Conservation (phyloP, 2,113 vertebrate species). For the Fukomys damarensis region DNA sequence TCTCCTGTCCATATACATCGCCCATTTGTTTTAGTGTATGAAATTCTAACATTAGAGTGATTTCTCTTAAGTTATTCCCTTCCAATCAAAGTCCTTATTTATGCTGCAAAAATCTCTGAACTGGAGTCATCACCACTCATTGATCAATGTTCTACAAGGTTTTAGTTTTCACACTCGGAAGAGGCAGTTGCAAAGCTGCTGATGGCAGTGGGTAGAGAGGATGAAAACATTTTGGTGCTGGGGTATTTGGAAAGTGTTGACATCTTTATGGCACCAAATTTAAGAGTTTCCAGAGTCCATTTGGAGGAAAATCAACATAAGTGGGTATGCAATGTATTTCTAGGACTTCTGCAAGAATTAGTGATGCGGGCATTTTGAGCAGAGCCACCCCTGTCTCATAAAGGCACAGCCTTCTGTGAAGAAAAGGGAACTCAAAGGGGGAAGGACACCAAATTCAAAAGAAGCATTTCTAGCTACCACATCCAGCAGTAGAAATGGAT, state of each 20-base stretch:
- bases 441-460: neutral
- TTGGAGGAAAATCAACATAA: neutral
- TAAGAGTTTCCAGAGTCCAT: neutral
- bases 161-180: conserved; percentile 45
- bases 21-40: neutral
- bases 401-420: neutral
- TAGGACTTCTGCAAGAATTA: neutral
- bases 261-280: neutral
- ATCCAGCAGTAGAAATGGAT: neutral
- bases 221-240: neutral
- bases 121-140: conserved; percentile 14
- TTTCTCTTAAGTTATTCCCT: neutral
- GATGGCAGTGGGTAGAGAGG: neutral
- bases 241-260: neutral
- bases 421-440: fast-evolving
- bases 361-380: neutral
- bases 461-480: neutral
- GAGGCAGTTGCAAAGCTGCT: neutral
- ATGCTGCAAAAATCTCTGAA: neutral
- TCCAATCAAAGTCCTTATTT: neutral
- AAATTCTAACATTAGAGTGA: neutral
- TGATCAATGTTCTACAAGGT: conserved; percentile 25
- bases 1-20: neutral
- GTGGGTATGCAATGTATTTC: fast-evolving
- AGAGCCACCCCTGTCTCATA: neutral